Evolutionary conservation across 2,888 invertebrate species (phyloP).

Genomic region (Eremobia ochroleuca): DNA sequence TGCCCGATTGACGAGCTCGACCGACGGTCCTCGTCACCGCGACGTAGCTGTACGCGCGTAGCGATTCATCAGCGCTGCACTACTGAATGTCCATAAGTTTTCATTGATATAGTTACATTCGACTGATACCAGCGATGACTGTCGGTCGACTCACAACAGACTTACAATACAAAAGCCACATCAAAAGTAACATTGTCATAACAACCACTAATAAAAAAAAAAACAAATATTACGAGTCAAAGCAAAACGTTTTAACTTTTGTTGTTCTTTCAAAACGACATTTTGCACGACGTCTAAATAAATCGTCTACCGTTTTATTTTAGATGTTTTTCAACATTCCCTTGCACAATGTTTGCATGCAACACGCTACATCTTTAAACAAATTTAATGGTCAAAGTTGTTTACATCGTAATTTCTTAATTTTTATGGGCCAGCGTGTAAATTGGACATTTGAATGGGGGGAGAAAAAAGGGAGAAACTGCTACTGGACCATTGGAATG

Average conservation of each 20-base stretch:
- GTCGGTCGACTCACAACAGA: too few species aligned
- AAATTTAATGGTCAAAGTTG: slow-evolving; percentile 62
- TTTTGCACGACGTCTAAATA: slow-evolving; percentile 74
- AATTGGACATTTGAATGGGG: slow-evolving; percentile 19
- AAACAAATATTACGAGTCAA: slow-evolving; percentile 38
- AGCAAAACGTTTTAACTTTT: slow-evolving; percentile 37
- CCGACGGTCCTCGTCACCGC: too few species aligned
- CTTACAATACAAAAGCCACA: background rate
- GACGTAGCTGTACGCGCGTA: too few species aligned
- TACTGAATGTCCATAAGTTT: background rate
- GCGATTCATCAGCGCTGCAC: background rate
- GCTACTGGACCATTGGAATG: background rate
- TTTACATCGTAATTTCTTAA: slow-evolving; percentile 73
- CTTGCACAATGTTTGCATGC: slow-evolving; percentile 72
- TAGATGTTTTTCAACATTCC: slow-evolving; percentile 67
- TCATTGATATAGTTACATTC: background rate
- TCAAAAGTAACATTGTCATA: slow-evolving; percentile 23
- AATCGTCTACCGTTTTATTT: slow-evolving; percentile 69
- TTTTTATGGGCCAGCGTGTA: slow-evolving; percentile 63
- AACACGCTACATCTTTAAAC: slow-evolving; percentile 69
- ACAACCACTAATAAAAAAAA: slow-evolving; percentile 37
- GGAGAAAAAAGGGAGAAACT: background rate
- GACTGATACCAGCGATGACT: too few species aligned
- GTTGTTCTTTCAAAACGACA: slow-evolving; percentile 60
- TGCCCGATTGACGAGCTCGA: background rate